Percentiles rank a stretch among this genome's conserved stretches.
phyloP scores from a whole-genome alignment of 1,140 invertebrate genomes.

The Saxidomus purpurata region DNA sequence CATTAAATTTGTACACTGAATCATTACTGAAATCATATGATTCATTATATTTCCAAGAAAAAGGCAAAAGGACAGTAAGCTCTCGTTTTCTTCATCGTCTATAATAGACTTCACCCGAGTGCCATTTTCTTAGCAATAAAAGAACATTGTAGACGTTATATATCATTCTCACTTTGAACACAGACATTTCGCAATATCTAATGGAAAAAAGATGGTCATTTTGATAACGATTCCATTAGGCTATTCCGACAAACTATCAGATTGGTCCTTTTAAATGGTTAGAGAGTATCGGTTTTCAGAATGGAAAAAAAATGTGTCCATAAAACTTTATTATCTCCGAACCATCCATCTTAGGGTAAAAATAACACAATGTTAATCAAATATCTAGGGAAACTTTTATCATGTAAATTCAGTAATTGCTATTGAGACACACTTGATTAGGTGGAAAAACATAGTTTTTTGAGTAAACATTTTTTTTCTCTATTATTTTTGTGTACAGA shows the following conservation, averaged over 20 bases:
- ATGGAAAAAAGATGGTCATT: slow-evolving; percentile 26
- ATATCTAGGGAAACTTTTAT: background rate
- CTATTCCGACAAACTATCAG: background rate
- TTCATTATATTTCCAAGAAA: too few relatives aligned
- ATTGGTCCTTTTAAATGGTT: slow-evolving; percentile 1
- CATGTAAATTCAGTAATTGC: slow-evolving; percentile 11
- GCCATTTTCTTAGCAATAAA: too few relatives aligned
- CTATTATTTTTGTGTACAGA: too few relatives aligned
- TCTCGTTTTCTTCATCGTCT: too few relatives aligned
- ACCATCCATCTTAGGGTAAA: background rate
- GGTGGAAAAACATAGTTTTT: background rate
- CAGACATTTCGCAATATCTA: background rate
- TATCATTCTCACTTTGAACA: slow-evolving; percentile 3
- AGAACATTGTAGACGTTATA: too few relatives aligned
- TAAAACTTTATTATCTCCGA: slow-evolving; percentile 16
- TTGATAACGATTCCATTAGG: slow-evolving; percentile 38
- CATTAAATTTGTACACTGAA: too few relatives aligned
- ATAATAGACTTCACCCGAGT: too few relatives aligned
- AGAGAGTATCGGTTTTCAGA: slow-evolving; percentile 19
- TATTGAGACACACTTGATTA: slow-evolving; percentile 5
- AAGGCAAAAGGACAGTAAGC: too few relatives aligned
- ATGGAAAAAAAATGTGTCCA: slow-evolving; percentile 10
- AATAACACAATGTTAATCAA: background rate
- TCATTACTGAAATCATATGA: too few relatives aligned
- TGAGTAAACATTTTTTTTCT: too few relatives aligned